Conservation (phyloP, 2,113 vertebrate species). For the Cinclus mexicanus region DNA sequence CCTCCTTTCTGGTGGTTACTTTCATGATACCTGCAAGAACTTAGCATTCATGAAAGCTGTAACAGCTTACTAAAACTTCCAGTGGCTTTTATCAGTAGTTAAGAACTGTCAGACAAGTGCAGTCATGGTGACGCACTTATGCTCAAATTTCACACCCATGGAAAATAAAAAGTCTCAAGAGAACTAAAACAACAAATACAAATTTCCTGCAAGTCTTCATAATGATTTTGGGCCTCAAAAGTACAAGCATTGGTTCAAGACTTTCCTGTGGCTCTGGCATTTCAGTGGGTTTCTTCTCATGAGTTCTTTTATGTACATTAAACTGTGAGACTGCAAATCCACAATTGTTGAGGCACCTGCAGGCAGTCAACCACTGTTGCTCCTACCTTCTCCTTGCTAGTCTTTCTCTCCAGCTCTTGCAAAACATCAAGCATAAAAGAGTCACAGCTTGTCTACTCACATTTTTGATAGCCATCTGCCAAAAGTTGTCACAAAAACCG, state of each 20-base stretch:
- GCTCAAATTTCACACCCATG: background rate
- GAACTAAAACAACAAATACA: background rate
- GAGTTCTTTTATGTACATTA: background rate
- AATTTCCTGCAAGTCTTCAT: background rate
- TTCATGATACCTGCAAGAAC: background rate
- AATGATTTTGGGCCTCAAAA: background rate
- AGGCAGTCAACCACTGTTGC: background rate
- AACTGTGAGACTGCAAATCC: background rate
- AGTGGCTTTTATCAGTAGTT: background rate
- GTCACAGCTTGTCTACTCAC: background rate
- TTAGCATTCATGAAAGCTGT: background rate
- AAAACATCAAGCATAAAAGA: background rate
- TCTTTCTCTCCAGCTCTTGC: background rate
- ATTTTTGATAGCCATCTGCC: background rate
- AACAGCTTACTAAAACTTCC: background rate
- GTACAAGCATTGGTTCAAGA: background rate
- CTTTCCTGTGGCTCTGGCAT: background rate
- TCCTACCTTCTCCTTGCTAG: background rate
- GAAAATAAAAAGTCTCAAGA: background rate
- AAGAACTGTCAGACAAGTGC: background rate
- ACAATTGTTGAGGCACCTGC: background rate
- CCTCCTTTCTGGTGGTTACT: background rate
- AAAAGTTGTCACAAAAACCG: background rate
- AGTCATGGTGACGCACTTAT: fast-evolving
- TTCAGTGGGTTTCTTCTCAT: fast-evolving